Conservation (phyloP, 2,888 invertebrate genomes). For the Dolichomitus sp. region DNA sequence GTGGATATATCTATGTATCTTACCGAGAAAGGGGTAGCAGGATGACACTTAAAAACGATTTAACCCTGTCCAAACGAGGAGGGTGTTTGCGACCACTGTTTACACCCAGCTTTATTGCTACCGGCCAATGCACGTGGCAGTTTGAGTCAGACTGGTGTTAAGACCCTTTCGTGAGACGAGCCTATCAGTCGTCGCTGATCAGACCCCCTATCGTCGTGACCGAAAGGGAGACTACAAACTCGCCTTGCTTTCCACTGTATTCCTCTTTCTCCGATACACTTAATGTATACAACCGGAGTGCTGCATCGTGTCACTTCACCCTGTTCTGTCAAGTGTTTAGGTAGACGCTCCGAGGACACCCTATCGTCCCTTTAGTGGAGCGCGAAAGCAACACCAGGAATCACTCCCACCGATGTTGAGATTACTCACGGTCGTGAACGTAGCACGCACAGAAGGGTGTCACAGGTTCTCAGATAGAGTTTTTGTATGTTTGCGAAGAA, state of each 20-base stretch:
- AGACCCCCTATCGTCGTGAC: constrained; percentile 59
- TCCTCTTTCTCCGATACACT: constrained; percentile 35
- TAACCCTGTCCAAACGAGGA: constrained; percentile 61
- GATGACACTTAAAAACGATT: constrained; percentile 66
- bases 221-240: constrained; percentile 37
- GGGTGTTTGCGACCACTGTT: constrained; percentile 73
- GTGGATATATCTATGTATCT: constrained; percentile 3
- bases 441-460: constrained; percentile 70
- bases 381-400: constrained; percentile 46
- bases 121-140: constrained; percentile 77
- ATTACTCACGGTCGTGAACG: constrained; percentile 11
- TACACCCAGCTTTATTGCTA: constrained; percentile 82
- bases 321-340: constrained; percentile 56
- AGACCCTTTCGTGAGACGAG: constrained; percentile 79
- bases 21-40: constrained; percentile 7
- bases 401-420: constrained; percentile 17
- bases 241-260: constrained; percentile 40
- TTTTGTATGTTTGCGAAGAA: constrained; percentile 12
- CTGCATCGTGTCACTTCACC: constrained; percentile 30
- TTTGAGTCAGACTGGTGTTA: constrained; percentile 79
- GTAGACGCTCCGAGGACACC: constrained; percentile 55
- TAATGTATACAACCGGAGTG: constrained; percentile 19
- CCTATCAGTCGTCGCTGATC: constrained; percentile 80
- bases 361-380: constrained; percentile 49
- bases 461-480: constrained; percentile 44